Evolutionary conservation across 2,888 invertebrate species (phyloP), one percentile per base, ranked within the genome.

Genomic region (Andrena fulva): DNA sequence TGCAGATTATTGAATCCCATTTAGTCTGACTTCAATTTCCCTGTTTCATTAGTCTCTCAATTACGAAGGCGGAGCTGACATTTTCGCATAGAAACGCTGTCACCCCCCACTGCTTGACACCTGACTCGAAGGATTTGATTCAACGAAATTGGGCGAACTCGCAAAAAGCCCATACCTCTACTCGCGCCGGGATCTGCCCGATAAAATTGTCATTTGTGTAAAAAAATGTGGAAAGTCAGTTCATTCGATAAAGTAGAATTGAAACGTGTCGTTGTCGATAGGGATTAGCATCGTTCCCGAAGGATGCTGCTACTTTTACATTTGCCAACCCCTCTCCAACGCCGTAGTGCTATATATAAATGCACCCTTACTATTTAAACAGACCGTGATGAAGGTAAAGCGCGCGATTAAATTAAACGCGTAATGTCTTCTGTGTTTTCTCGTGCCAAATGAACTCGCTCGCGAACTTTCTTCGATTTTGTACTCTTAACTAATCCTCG

Each of bases 391-490:
- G 33, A 27, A 42, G 16, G 24, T 6, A 12, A 33, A 54, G 29
- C 27, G 48, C 16, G 54, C 35, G 71, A 71, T 71, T 77, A 62
- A 54, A 71, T 80, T 80, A 77, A 71, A 35, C 42, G 31, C n/a
- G 0, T 8, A 12, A 35, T 29, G 12, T 35, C 27, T 24, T 1
- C 29, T 29, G 20, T 42, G 31, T 59, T 62, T 24, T n/a, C 29
- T 16, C 31, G 6, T 12, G 33, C 1, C 12, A 12, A 70, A 48
- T 42, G 29, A 64, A 24, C 16, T 50, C 8, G 29, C 24, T 42
- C n/a, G 29, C 24, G 54, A 67, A 50, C n/a, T 42, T 70, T 0
- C 73, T 20, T 20, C 20, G 31, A 60, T 60, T 50, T 74, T 33
- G 5, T 48, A 59, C 24, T 35, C n/a, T 8, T 24, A 54, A 66